Conservation (phyloP, 2,113 vertebrate genomes). For the Nibea albiflora region DNA sequence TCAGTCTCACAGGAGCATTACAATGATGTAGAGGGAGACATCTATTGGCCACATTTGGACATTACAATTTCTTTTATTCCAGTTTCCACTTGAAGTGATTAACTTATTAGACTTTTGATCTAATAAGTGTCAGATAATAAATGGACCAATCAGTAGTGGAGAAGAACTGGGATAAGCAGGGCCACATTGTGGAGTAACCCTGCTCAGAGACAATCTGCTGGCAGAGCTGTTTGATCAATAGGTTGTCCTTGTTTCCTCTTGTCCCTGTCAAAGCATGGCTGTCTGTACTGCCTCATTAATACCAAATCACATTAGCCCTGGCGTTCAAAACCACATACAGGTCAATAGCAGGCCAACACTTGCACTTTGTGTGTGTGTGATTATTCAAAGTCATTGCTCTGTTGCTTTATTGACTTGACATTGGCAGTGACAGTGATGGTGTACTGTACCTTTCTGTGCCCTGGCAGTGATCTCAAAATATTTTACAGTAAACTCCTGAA, state of each 20-base stretch:
- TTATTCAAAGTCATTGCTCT: conserved; percentile 38
- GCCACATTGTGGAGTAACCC: conserved; percentile 18
- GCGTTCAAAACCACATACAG: conserved; percentile 55
- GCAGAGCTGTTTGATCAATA: conserved; percentile 67
- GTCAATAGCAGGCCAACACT: conserved; percentile 56
- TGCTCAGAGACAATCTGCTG: conserved; percentile 44
- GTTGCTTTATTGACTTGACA: conserved; percentile 44
- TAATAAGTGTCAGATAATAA: conserved; percentile 27
- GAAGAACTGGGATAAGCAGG: conserved; percentile 28
- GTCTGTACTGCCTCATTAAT: conserved; percentile 63
- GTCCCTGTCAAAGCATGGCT: conserved; percentile 58
- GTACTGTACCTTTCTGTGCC: conserved; percentile 94
- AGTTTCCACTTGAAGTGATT: background rate
- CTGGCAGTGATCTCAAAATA: conserved; percentile 98
- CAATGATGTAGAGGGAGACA: conserved; percentile 51
- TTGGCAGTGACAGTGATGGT: conserved; percentile 26
- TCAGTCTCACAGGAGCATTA: background rate
- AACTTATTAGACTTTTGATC: conserved; percentile 32
- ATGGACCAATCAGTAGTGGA: conserved; percentile 31
- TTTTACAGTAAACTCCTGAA: conserved; percentile 98
- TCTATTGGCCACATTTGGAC: conserved; percentile 55
- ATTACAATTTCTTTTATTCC: conserved; percentile 50
- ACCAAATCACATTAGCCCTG: conserved; percentile 61
- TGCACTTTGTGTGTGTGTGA: conserved; percentile 35
- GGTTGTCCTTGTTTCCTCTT: conserved; percentile 68